Evolutionary conservation across 2,888 invertebrate genomes (phyloP).

Genomic region (Xylota sylvarum): DNA sequence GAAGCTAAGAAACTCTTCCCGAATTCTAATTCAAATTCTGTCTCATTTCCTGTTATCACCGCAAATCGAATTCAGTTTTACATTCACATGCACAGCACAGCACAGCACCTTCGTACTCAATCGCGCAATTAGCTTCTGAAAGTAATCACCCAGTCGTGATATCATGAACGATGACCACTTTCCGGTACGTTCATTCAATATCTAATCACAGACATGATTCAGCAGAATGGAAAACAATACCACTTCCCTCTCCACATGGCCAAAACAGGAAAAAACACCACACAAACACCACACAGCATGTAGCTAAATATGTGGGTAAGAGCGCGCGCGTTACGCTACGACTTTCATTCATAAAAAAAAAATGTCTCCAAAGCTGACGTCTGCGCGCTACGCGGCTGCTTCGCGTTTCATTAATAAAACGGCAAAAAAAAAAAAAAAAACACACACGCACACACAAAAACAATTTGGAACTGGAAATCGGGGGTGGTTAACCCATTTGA

Average conservation of each 20-base stretch:
- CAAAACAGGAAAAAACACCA: constrained; percentile 56
- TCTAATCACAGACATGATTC: constrained; percentile 61
- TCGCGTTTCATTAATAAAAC: background rate
- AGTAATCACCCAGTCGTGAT: constrained; percentile 61
- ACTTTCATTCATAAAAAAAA: constrained; percentile 64
- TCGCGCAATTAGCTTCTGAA: constrained; percentile 54
- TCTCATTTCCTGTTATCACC: constrained; percentile 62
- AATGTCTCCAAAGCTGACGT: constrained; percentile 49
- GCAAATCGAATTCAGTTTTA: constrained; percentile 44
- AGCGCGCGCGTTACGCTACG: constrained; percentile 23
- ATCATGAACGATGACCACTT: constrained; percentile 67
- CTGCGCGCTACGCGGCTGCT: constrained; percentile 17
- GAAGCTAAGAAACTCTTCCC: constrained; percentile 26
- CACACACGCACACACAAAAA: background rate
- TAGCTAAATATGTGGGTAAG: background rate
- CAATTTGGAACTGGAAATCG: constrained; percentile 4
- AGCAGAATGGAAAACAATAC: constrained; percentile 60
- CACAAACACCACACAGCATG: background rate
- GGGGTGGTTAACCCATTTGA: constrained; percentile 66
- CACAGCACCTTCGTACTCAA: constrained; percentile 42
- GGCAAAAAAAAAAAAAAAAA: too few species aligned
- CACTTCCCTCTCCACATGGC: background rate
- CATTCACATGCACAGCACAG: constrained; percentile 18
- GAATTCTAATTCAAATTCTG: constrained; percentile 51
- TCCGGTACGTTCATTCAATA: constrained; percentile 67